These are phyloP conservation scores for Cepphus grylle DNA, from an alignment of 2,113 vertebrate species.

Conservation along the genomic window DNA sequence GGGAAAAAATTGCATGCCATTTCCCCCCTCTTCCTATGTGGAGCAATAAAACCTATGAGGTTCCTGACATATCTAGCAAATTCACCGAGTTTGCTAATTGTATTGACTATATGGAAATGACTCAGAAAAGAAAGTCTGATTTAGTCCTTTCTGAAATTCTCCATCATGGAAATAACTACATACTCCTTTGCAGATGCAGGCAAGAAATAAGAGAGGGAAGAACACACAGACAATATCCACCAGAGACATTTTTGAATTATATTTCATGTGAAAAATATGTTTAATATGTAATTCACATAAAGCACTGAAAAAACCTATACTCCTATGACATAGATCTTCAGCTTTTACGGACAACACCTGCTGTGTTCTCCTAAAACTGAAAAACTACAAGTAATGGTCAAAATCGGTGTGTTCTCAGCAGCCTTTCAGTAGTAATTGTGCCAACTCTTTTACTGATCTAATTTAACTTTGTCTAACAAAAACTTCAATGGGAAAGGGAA, in stretches of 20 bases:
- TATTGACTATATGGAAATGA: neutral
- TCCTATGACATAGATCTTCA: neutral
- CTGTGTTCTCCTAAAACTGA: neutral
- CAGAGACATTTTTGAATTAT: neutral
- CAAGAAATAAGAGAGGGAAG: neutral
- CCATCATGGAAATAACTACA: neutral
- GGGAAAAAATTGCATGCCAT: accelerated
- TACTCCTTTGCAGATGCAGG: neutral
- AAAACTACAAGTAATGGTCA: neutral
- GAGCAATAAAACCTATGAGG: neutral
- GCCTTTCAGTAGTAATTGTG: neutral
- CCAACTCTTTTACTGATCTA: neutral
- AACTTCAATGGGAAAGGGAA: neutral
- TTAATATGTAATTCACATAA: neutral
- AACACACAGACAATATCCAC: neutral
- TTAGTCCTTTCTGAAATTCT: neutral
- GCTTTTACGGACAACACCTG: neutral
- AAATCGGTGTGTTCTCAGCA: neutral
- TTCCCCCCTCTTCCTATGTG: neutral
- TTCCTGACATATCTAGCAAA: neutral
- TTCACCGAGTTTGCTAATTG: neutral
- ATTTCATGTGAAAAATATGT: neutral
- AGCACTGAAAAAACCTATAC: neutral
- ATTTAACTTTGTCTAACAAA: neutral
- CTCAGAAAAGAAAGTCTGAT: neutral